These are phyloP conservation scores for Leptodactylus fallax DNA, from an alignment of 2,797 vertebrate species.

Conservation along the genomic window DNA sequence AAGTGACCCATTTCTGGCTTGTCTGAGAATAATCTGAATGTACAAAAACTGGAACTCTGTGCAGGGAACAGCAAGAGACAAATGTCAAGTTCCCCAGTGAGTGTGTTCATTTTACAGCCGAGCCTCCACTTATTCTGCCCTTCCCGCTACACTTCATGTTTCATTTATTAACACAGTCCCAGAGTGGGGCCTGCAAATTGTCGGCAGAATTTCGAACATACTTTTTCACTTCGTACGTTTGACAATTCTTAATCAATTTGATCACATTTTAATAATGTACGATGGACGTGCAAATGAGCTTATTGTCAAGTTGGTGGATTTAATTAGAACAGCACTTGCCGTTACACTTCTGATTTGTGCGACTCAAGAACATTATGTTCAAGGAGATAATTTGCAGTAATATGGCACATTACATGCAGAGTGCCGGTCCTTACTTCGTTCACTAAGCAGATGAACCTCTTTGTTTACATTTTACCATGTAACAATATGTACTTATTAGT, in stretches of 20 bases:
- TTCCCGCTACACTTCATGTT: constrained; percentile 59
- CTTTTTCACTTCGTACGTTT: constrained; percentile 60
- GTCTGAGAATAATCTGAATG: constrained; percentile 63
- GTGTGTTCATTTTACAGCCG: constrained; percentile 65
- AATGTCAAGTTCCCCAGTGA: constrained; percentile 63
- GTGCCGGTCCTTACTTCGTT: constrained; percentile 50
- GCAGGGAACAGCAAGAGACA: constrained; percentile 47
- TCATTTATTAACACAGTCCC: constrained; percentile 63
- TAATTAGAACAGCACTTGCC: constrained; percentile 69
- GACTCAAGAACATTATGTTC: constrained; percentile 69
- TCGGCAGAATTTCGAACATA: constrained; percentile 53
- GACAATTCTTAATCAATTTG: constrained; percentile 56
- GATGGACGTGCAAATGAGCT: constrained; percentile 65
- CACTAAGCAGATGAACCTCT: constrained; percentile 62
- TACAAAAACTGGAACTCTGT: constrained; percentile 56
- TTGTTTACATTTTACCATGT: constrained; percentile 59
- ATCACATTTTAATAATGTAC: constrained; percentile 61
- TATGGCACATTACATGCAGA: constrained; percentile 62
- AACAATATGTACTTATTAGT: constrained; percentile 64
- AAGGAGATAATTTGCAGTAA: constrained; percentile 65
- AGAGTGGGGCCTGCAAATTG: constrained; percentile 55
- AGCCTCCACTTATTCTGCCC: constrained; percentile 53
- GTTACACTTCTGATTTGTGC: constrained; percentile 59
- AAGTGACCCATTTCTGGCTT: constrained; percentile 16
- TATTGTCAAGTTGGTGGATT: constrained; percentile 52